Evolutionary conservation across 2,113 vertebrate genomes (phyloP).

Genomic region (Machaerirhynchus nigripectus): DNA sequence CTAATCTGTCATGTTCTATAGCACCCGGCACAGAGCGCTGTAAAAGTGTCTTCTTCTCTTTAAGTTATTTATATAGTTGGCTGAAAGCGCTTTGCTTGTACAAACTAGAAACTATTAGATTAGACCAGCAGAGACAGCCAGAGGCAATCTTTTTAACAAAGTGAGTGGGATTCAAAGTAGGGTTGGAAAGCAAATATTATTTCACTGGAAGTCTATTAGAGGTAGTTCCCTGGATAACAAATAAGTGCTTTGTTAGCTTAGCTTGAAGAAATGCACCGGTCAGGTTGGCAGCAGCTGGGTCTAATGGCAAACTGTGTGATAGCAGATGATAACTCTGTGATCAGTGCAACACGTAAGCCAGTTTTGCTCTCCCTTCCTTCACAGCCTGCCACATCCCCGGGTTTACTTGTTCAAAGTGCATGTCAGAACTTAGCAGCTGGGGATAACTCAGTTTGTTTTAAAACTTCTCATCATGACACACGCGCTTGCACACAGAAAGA

Average conservation of each 20-base stretch:
- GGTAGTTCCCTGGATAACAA: constrained; percentile 74
- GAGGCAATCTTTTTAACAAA: constrained; percentile 85
- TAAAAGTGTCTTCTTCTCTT: constrained; percentile 75
- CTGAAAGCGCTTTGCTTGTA: constrained; percentile 83
- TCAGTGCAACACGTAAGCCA: constrained; percentile 14
- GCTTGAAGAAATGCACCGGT: constrained; percentile 68
- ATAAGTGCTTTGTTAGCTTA: constrained; percentile 82
- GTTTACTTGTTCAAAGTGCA: constrained; percentile 76
- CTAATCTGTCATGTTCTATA: constrained; percentile 80
- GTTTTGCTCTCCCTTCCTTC: constrained; percentile 26
- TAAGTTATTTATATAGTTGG: constrained; percentile 83
- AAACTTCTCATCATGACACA: constrained; percentile 70
- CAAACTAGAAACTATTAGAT: constrained; percentile 88
- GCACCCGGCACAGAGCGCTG: constrained; percentile 52
- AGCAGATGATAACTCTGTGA: constrained; percentile 68
- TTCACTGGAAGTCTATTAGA: constrained; percentile 83
- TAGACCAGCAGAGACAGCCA: constrained; percentile 81
- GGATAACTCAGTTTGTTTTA: constrained; percentile 72
- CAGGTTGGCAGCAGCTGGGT: constrained; percentile 77
- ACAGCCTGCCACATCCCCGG: not conserved
- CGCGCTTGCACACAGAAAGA: not conserved
- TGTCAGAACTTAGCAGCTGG: constrained; percentile 80
- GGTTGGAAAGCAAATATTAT: constrained; percentile 85
- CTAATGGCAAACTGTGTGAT: constrained; percentile 66
- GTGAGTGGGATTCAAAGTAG: constrained; percentile 84